These are phyloP conservation scores for Atta colombica DNA, from an alignment of 1,140 invertebrate species.

Conservation along the genomic window DNA sequence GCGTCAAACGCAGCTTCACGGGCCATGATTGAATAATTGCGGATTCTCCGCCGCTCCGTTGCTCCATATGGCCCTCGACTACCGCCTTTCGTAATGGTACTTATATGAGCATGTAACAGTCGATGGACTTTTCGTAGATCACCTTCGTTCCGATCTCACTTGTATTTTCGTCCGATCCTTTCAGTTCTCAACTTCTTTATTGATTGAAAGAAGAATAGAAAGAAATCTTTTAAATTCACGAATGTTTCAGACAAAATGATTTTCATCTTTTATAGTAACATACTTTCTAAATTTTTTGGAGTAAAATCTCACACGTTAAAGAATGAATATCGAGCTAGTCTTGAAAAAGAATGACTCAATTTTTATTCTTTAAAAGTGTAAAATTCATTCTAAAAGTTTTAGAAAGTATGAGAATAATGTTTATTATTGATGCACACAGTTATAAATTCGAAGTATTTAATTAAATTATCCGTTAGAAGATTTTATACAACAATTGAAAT, in stretches of 20 bases:
- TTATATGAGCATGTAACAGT: conserved; percentile 20
- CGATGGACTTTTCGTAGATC: conserved; percentile 4
- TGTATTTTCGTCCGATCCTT: not conserved
- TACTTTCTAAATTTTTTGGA: too few relatives aligned
- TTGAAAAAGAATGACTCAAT: too few relatives aligned
- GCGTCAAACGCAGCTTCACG: conserved; percentile 59
- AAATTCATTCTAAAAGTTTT: too few relatives aligned
- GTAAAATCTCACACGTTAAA: too few relatives aligned
- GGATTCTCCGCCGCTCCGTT: conserved; percentile 63
- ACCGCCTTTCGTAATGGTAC: conserved; percentile 42
- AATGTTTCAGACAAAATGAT: not conserved
- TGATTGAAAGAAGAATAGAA: not conserved
- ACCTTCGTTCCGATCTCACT: not conserved
- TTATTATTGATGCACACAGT: not conserved
- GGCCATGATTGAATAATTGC: conserved; percentile 83
- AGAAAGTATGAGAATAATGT: not conserved
- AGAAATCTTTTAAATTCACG: not conserved
- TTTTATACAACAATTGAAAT: not conserved
- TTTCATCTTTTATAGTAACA: not conserved
- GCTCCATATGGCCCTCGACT: conserved; percentile 67
- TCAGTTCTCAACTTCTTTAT: not conserved
- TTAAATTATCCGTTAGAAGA: not conserved
- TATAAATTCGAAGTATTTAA: not conserved
- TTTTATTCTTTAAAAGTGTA: too few relatives aligned
- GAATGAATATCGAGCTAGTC: too few relatives aligned